A percentile compares a stretch with the other conserved stretches of the same genome.
These are phyloP conservation scores for Cryptocephalus primarius DNA, from an alignment of 2,888 invertebrate species.

Conservation along the genomic window DNA sequence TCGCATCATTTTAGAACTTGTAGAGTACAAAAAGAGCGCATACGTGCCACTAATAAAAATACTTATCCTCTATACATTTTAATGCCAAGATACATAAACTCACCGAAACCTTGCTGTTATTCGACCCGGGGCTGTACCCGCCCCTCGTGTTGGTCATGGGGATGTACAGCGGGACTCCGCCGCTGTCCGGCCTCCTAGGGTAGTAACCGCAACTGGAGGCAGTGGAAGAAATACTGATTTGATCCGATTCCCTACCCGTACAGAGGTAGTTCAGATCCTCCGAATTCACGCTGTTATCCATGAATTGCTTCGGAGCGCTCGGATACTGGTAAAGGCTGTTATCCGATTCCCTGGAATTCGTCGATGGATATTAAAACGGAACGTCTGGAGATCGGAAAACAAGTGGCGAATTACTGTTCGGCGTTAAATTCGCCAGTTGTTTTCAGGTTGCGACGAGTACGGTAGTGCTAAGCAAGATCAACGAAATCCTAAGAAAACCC, in stretches of 20 bases:
- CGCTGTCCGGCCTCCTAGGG: slow-evolving; percentile 41
- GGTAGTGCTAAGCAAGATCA: slow-evolving; percentile 1
- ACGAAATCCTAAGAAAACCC: slow-evolving; percentile 3
- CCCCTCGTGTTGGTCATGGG: slow-evolving; percentile 46
- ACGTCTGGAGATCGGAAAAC: too few relatives aligned
- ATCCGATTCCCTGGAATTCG: slow-evolving; percentile 44
- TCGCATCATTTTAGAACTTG: too few relatives aligned
- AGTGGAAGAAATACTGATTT: slow-evolving; percentile 49
- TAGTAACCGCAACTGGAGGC: slow-evolving; percentile 47
- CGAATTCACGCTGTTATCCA: slow-evolving; percentile 45
- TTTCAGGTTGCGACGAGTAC: too few relatives aligned
- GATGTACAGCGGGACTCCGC: slow-evolving; percentile 41
- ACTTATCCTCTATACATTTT: too few relatives aligned
- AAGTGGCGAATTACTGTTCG: too few relatives aligned
- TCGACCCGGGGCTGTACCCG: slow-evolving; percentile 45
- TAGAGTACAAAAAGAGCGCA: too few relatives aligned
- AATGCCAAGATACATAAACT: slow-evolving; percentile 20
- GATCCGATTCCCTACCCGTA: slow-evolving; percentile 45
- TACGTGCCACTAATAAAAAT: too few relatives aligned
- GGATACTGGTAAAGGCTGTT: slow-evolving; percentile 47
- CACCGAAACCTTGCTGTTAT: slow-evolving; percentile 51
- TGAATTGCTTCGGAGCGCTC: slow-evolving; percentile 43
- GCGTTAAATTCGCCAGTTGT: too few relatives aligned
- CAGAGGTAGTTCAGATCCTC: slow-evolving; percentile 43
- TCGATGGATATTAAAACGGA: too few relatives aligned